Conservation (phyloP, 2,888 invertebrate genomes). For the Amphipyra tragopoginis region DNA sequence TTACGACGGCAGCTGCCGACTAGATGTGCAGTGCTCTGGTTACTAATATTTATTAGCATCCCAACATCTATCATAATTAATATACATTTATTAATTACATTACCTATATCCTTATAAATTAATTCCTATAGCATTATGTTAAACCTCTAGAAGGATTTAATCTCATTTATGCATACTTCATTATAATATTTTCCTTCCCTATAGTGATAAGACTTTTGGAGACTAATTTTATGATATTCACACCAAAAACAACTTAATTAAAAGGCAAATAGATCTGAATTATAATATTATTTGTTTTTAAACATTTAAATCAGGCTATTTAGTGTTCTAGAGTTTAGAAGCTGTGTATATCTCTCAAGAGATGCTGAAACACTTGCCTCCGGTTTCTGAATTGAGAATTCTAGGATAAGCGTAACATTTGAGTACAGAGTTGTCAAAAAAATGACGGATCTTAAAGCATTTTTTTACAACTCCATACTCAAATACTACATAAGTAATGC, state of each 20-base stretch:
- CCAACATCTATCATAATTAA: neutral
- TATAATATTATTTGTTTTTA: too few relatives aligned
- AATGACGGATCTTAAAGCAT: too few relatives aligned
- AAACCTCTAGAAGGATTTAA: conserved; percentile 13
- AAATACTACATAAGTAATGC: too few relatives aligned
- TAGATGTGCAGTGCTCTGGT: neutral
- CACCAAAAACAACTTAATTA: neutral
- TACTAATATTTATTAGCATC: neutral
- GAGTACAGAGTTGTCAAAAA: too few relatives aligned
- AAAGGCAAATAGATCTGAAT: neutral
- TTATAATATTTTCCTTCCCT: conserved; percentile 34
- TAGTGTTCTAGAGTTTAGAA: too few relatives aligned
- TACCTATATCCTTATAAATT: neutral
- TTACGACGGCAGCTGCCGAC: too few relatives aligned
- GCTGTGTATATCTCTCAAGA: too few relatives aligned
- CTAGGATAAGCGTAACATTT: too few relatives aligned
- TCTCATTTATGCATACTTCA: conserved; percentile 17
- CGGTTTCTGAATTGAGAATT: too few relatives aligned
- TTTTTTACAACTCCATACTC: too few relatives aligned
- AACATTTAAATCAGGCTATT: too few relatives aligned
- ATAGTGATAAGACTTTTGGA: conserved; percentile 15
- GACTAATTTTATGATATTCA: neutral
- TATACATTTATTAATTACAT: neutral
- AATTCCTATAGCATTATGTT: neutral
- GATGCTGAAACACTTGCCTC: too few relatives aligned